Percentiles rank a stretch among this genome's conserved stretches.
Conservation (phyloP, 2,888 invertebrate genomes). For the Gari tellinella region DNA sequence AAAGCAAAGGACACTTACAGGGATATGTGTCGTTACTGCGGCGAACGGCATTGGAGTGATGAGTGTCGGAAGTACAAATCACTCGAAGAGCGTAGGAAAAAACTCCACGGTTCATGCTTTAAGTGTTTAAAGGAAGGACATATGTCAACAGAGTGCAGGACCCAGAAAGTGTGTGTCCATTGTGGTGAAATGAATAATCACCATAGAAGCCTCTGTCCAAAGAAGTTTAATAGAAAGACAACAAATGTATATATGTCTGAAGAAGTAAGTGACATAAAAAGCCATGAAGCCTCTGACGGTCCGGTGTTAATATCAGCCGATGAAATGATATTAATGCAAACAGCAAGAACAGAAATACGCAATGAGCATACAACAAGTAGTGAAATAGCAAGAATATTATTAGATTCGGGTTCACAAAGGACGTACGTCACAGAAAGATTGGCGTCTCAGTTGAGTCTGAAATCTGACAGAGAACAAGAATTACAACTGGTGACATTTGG, state of each 20-base stretch:
- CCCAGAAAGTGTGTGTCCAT: conserved; percentile 9
- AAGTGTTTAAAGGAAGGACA: conserved; percentile 15
- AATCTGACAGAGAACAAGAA: conserved; percentile 20
- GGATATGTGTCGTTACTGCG: conserved; percentile 2
- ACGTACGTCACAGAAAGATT: conserved; percentile 23
- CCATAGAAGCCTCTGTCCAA: conserved; percentile 9
- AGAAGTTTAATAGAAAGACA: conserved; percentile 9
- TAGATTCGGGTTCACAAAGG: conserved; percentile 24
- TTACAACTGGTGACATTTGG: conserved; percentile 30
- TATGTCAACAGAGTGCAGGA: conserved; percentile 10
- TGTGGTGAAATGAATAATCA: conserved; percentile 13
- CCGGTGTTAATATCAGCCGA: conserved; percentile 4
- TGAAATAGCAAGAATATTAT: conserved; percentile 16
- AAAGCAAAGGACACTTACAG: background rate
- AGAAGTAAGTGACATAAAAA: background rate
- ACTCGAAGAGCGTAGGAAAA: background rate
- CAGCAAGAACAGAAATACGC: conserved; percentile 8
- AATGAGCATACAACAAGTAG: too few species aligned
- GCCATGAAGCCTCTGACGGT: background rate
- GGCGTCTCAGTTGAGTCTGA: conserved; percentile 9
- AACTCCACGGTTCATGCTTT: conserved; percentile 3
- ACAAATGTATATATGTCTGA: background rate
- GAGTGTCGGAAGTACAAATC: conserved; percentile 9
- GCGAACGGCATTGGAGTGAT: conserved; percentile 7
- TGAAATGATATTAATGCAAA: conserved; percentile 24